Evolutionary conservation across 2,888 invertebrate genomes (phyloP), one percentile per base, ranked within the genome.

Genomic region (Leptinotarsa peninsularis): DNA sequence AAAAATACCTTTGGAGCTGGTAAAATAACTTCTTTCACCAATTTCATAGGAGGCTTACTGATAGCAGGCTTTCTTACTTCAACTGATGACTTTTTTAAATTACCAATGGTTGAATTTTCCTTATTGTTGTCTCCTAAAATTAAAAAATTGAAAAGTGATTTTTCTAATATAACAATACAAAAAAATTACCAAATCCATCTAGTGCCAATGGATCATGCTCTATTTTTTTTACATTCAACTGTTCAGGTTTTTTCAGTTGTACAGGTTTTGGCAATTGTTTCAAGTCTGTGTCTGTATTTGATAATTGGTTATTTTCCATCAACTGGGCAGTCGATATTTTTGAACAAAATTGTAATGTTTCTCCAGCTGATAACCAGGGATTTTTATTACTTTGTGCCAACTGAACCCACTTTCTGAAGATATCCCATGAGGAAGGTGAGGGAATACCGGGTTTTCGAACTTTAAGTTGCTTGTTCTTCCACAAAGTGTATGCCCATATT

Each of bases 391-490:
- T 90, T 75, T 93, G 92, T 0, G 94, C 92, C 91, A 96, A 92
- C 84, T 94, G 93, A 80, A 94, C 94, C 96, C 96, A 96, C 81
- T 93, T 92, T 85, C 95, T 95, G 86, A 95, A 96, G 14, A 95
- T 89, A 78, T 93, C 92, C 96, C 96, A 96, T 43, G 60, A 49
- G 4, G 66, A 18, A 33, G 60, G 70, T 27, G 33, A n/a, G 10
- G 21, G 18, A 18, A 52, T 60, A n/a, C 66, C 95, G 94, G 80
- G 81, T 72, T 90, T 91, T 7, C 89, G 88, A 1, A 89, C 87
- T 52, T 87, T 89, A 56, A 90, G 84, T 82, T 92, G 91, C 14
- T 91, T 90, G 75, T 91, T 91, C 84, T 96, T 96, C 95, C 95
- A 96, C 60, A 96, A 86, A 4, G 94, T 89, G 85, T 95, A 96